A percentile compares a stretch with the other conserved stretches of the same genome.
Conservation (phyloP, 2,888 invertebrate genomes). For the Camptogramma bilineatum region DNA sequence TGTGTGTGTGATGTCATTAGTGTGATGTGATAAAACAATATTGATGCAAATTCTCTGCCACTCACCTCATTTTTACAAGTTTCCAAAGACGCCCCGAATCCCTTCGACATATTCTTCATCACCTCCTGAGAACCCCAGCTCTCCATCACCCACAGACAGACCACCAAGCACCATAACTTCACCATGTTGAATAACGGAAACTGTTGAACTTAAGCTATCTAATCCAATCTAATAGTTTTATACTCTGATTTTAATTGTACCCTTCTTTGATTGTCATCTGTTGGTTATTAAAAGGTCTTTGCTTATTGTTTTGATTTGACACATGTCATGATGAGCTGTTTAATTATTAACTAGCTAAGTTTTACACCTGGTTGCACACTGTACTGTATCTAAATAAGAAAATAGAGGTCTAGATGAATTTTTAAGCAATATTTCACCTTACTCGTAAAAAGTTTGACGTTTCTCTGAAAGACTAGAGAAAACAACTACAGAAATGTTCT, state of each 20-base stretch:
- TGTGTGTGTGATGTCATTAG: no score
- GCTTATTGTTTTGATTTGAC: constrained; percentile 6
- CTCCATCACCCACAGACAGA: constrained; percentile 19
- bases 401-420: no score
- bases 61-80: constrained; percentile 70
- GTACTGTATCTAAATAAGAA: neutral
- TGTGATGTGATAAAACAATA: no score
- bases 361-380: neutral
- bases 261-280: neutral
- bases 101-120: constrained; percentile 62
- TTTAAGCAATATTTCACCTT: no score
- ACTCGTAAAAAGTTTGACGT: no score
- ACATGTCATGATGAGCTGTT: neutral
- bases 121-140: constrained; percentile 61
- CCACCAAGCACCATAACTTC: constrained; percentile 10
- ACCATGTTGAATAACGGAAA: constrained; percentile 11
- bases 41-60: neutral
- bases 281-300: neutral
- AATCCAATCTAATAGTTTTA: constrained; percentile 6
- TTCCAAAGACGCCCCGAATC: constrained; percentile 61
- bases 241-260: constrained; percentile 19
- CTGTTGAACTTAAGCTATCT: neutral
- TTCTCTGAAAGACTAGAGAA: no score
- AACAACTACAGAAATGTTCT: no score
- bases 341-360: neutral